Conservation (phyloP, 2,113 vertebrate species). For the Potamarius usumacintae region DNA sequence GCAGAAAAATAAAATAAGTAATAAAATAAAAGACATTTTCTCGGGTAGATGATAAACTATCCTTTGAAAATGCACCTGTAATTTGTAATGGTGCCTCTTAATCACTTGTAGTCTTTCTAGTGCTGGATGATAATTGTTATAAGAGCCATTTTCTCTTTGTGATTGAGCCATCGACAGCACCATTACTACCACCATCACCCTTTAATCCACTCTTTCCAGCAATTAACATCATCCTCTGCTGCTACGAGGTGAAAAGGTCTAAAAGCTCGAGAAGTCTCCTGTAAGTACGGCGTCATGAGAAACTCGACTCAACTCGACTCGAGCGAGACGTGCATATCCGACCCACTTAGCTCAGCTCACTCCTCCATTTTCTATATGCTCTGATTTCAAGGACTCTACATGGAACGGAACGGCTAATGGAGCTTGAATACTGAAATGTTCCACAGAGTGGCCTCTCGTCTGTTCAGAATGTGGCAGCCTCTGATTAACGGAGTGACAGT, state of each 20-base stretch:
- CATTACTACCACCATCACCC: constrained; percentile 61
- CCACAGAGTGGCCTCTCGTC: constrained; percentile 60
- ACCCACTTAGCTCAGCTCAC: constrained; percentile 42
- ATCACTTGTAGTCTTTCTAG: constrained; percentile 26
- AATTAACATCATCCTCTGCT: constrained; percentile 59
- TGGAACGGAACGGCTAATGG: constrained; percentile 61
- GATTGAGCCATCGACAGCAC: constrained; percentile 56
- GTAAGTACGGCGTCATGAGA: constrained; percentile 25
- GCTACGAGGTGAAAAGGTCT: constrained; percentile 40
- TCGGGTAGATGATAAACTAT: background rate
- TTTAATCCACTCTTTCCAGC: constrained; percentile 61
- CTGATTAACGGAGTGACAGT: constrained; percentile 68
- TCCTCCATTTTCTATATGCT: constrained; percentile 44
- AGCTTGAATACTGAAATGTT: constrained; percentile 68
- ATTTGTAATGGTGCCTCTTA: constrained; percentile 28
- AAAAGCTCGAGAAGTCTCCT: constrained; percentile 30
- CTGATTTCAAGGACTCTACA: constrained; percentile 62
- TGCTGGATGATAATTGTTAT: constrained; percentile 58
- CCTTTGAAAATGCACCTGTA: constrained; percentile 15
- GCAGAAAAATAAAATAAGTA: background rate
- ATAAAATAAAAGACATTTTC: background rate
- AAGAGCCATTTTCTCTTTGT: constrained; percentile 58
- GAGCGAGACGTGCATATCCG: constrained; percentile 17
- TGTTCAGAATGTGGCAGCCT: constrained; percentile 59
- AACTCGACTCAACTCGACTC: background rate